Percentiles rank a stretch among this genome's conserved stretches.
phyloP scores from a whole-genome alignment of 2,113 vertebrate genomes.

The Salminus brasiliensis region DNA sequence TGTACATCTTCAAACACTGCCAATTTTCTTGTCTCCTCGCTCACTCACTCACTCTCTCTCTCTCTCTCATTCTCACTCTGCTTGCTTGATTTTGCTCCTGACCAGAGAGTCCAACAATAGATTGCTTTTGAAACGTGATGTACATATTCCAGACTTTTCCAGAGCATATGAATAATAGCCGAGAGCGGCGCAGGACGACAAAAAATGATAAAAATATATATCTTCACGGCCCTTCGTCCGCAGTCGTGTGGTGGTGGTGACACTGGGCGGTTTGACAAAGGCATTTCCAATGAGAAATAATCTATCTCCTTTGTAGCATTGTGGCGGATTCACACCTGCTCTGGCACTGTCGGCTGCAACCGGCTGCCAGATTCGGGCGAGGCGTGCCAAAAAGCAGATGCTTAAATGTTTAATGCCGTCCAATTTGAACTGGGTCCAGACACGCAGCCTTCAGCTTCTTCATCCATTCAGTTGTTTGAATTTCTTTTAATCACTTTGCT shows the following conservation, averaged over 20 bases:
- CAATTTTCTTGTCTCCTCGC: no score
- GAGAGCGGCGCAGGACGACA: no score
- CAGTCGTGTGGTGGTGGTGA: background rate
- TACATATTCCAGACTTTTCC: no score
- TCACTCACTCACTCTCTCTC: no score
- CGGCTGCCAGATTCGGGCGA: conserved; percentile 15
- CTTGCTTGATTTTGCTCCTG: no score
- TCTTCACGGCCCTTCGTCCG: background rate
- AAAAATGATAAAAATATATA: background rate
- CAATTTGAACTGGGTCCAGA: conserved; percentile 1
- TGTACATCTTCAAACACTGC: no score
- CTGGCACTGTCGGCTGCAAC: conserved; percentile 7
- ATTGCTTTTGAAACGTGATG: no score
- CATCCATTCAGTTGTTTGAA: background rate
- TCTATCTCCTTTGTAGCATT: conserved; percentile 9
- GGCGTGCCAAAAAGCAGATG: conserved; percentile 24
- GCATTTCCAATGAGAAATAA: conserved; percentile 16
- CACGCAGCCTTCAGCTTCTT: background rate
- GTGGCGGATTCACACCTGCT: conserved; percentile 27
- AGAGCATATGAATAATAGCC: no score
- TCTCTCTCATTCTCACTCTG: no score
- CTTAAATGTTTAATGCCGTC: conserved; percentile 10
- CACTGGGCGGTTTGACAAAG: conserved; percentile 38
- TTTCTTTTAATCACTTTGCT: background rate
- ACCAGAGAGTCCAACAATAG: no score